phyloP scores from a whole-genome alignment of 2,888 invertebrate species.

The Lysandra bellargus region DNA sequence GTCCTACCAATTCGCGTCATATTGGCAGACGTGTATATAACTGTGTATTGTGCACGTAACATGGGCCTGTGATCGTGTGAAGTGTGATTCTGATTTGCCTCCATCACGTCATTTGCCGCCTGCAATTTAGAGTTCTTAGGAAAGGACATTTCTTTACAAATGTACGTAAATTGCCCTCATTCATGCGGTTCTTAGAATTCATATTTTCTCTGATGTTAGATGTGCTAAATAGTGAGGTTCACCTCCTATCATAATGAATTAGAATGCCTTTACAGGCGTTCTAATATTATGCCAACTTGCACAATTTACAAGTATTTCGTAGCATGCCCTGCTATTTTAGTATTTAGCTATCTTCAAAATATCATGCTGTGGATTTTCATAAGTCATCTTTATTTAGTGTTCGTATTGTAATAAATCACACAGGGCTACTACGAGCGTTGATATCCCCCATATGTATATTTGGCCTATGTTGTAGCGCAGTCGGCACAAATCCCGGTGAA shows the following conservation, averaged over 20 bases:
- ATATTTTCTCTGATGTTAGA: not conserved
- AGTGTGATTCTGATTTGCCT: not conserved
- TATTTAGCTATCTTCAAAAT: too few species aligned
- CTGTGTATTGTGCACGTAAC: not conserved
- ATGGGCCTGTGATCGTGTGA: not conserved
- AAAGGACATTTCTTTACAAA: not conserved
- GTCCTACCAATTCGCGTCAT: not conserved
- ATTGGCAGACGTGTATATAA: not conserved
- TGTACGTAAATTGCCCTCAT: not conserved
- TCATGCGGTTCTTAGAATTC: not conserved
- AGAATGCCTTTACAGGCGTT: not conserved
- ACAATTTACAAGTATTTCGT: too few species aligned
- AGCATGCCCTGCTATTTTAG: too few species aligned
- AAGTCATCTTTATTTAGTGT: too few species aligned
- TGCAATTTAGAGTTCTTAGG: not conserved
- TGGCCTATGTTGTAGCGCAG: not conserved
- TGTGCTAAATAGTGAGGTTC: not conserved
- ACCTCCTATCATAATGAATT: not conserved
- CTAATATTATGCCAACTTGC: not conserved
- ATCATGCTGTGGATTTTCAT: too few species aligned
- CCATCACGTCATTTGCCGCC: not conserved
- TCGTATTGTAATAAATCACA: too few species aligned
- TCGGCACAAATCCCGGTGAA: not conserved
- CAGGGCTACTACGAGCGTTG: not conserved
- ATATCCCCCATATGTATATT: not conserved